Evolutionary conservation across 2,797 vertebrate genomes (phyloP).

Genomic region (Enteromius treurensis): DNA sequence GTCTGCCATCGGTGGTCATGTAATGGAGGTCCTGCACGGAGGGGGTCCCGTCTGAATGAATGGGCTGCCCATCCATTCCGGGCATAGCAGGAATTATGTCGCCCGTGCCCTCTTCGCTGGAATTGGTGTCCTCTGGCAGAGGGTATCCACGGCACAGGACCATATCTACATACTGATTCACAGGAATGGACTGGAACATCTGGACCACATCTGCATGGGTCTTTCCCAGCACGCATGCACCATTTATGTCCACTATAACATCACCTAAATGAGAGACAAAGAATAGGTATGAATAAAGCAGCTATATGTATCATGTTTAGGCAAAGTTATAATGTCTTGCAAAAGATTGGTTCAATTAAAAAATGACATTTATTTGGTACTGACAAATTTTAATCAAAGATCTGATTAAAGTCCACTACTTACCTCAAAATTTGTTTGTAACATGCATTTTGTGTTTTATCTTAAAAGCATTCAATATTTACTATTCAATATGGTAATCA

Average conservation of each 20-base stretch:
- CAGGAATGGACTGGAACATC: constrained; percentile 95
- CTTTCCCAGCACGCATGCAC: constrained; percentile 92
- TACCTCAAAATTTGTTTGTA: background rate
- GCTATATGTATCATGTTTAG: background rate
- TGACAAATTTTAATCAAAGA: background rate
- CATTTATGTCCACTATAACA: constrained; percentile 96
- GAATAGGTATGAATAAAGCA: background rate
- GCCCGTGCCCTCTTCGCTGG: constrained; percentile 68
- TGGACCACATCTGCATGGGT: constrained; percentile 98
- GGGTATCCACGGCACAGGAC: constrained; percentile 94
- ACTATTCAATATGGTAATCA: background rate
- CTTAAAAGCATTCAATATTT: background rate
- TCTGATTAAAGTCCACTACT: background rate
- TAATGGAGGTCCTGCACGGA: constrained; percentile 79
- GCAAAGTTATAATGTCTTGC: background rate
- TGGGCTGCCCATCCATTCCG: constrained; percentile 77
- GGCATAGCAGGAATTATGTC: constrained; percentile 80
- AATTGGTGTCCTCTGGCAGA: constrained; percentile 86
- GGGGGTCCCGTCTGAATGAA: constrained; percentile 70
- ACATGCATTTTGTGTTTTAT: background rate
- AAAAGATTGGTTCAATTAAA: background rate
- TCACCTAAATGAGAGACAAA: constrained; percentile 79
- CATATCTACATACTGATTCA: constrained; percentile 95
- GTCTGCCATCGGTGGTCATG: constrained; percentile 71
- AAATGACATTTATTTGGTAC: background rate